These are phyloP conservation scores for Bombus waltoni DNA, from an alignment of 1,140 invertebrate species.

Conservation along the genomic window DNA sequence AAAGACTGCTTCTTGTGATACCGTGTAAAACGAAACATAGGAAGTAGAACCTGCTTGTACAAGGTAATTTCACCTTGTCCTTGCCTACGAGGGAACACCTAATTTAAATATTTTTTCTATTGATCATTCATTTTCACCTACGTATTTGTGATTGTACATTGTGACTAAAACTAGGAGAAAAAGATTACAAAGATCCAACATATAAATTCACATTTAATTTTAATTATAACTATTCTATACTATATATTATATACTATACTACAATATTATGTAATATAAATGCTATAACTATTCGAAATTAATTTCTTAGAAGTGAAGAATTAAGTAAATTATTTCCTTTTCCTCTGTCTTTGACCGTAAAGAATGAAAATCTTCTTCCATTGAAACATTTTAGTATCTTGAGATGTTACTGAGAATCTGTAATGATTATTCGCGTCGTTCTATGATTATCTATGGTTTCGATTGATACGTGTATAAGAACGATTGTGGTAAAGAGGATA, in stretches of 20 bases:
- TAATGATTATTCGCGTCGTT: constrained; percentile 16
- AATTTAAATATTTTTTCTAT: constrained; percentile 5
- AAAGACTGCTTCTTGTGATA: constrained; percentile 28
- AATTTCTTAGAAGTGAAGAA: neutral
- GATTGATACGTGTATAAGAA: neutral
- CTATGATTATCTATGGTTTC: neutral
- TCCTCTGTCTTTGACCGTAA: too few relatives aligned
- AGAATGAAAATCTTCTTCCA: neutral
- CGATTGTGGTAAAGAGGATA: constrained; percentile 39
- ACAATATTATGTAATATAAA: too few relatives aligned
- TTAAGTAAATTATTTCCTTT: too few relatives aligned
- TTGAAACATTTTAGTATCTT: neutral
- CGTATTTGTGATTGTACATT: neutral
- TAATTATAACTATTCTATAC: too few relatives aligned
- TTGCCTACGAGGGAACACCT: neutral
- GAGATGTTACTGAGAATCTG: neutral
- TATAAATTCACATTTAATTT: neutral
- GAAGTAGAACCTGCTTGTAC: constrained; percentile 38
- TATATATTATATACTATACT: too few relatives aligned
- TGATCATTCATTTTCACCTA: neutral
- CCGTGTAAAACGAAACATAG: constrained; percentile 42
- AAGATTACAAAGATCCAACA: neutral
- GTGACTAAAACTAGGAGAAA: neutral
- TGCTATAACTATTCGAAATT: neutral
- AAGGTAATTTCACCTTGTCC: constrained; percentile 34